Base-by-base conservation (phyloP, 2,888 invertebrate species). In the Arrhopalites spinosus region DNA sequence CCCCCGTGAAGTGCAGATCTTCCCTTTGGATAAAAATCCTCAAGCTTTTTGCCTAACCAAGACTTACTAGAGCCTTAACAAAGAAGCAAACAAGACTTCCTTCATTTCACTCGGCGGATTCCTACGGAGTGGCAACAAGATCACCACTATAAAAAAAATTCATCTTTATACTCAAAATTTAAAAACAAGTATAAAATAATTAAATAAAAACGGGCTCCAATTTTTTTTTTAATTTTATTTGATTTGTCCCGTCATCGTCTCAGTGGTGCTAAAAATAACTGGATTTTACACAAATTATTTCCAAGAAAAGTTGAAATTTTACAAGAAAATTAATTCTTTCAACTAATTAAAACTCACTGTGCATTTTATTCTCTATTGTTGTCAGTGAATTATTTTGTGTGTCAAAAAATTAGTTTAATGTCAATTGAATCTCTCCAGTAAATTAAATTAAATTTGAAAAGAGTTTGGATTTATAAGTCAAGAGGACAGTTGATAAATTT, bases 61-160 rank as follows among this genome's bases (percentile, higher is more conserved):
- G 67, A 61, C 71, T 77, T 77, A 74, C 72, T 75, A 77, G 77
- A 72, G 73, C 74, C 61, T 72, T 74, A 73, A 64, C 69, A 69
- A 69, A 73, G 72, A 71, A 61, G 56, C 69, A 69, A 69, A 73
- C 68, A 71, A 61, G 56, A 77, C 77, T 77, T 77, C 75, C 77
- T 75, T 77, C 77, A 77, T 77, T 77, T 75, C 72, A 77, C 71
- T 77, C 77, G 66, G 64, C 75, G 74, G n/a, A n/a, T n/a, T n/a
- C n/a, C n/a, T n/a, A n/a, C n/a, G n/a, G 77, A 75, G 72, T 77
- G 61, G 74, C 64, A 77, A 66, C 69, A 73, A 64, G 69, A 68
- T 69, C 69, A 76, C 61, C 73, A 73, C 61, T 59, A 61, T 17
- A 47, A 23, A 20, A 59, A 13, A 69, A 53, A 53, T 56, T 69